Base-by-base conservation (phyloP, 2,888 invertebrate genomes). In the Marronus borbonicus region DNA sequence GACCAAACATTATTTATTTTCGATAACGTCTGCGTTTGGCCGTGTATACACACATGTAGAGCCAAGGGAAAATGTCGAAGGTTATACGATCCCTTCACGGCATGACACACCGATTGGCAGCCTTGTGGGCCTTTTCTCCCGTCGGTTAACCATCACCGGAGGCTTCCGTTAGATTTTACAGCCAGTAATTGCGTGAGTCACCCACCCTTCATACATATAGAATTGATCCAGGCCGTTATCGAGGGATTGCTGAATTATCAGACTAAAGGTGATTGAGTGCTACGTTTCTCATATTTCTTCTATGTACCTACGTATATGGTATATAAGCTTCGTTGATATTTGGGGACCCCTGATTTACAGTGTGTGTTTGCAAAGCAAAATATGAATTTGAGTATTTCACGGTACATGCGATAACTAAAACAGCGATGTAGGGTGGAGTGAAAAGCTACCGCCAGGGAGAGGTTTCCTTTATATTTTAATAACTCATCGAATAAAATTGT, bases 161-260 rank as follows among this genome's bases (percentile, higher is more conserved):
- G 72, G 72, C 60, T 28, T 55, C 55, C 60, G 72, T 44, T 60
- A 60, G 62, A 39, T 74, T 74, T 58, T 60, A 60, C 60, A 49
- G 60, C 60, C 72, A 39, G 49, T 74, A 74, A 74, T 74, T 74
- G 44, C 60, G 44, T 74, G 72, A 74, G 58, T 74, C 72, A 74
- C 58, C 60, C 72, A 58, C 72, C 31, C 60, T 17, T 44, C 31
- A 20, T 17, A 70, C 55, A 55, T 17, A 20, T 17, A 17, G 70
- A 58, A 70, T 36, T 58, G 70, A 70, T 70, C 60, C 72, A n/a
- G 12, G 24, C 28, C 31, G 68, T 50, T 74, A 74, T 60, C 60
- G 72, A 74, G 72, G 72, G 72, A 74, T 58, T 60, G 60, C 62
- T 74, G 72, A 74, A 74, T 74, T 74, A 74, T 74, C 72, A 74